These are phyloP conservation scores for Lycophotia porphyrea DNA, from an alignment of 2,888 invertebrate genomes.

Conservation along the genomic window DNA sequence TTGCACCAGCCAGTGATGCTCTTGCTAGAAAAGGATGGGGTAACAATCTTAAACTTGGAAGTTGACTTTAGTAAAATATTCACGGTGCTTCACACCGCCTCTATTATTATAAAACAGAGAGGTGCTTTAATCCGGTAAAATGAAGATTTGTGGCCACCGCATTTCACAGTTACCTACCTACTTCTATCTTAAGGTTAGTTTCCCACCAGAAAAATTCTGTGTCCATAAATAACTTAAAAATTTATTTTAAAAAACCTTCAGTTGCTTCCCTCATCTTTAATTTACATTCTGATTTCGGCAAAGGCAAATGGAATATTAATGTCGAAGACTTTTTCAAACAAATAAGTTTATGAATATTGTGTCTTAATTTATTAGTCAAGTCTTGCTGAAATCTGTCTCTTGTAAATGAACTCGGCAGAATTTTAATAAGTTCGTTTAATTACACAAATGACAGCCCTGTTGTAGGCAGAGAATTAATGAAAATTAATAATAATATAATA, in stretches of 20 bases:
- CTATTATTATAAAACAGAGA: constrained; percentile 79
- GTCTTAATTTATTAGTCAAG: constrained; percentile 55
- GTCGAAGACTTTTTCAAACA: constrained; percentile 61
- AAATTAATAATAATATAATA: too few relatives aligned
- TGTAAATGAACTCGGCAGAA: constrained; percentile 68
- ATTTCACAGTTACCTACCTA: constrained; percentile 6
- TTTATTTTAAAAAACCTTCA: background rate
- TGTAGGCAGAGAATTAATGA: constrained; percentile 14
- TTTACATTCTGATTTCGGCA: constrained; percentile 25
- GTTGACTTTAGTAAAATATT: constrained; percentile 75
- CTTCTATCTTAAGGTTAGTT: constrained; percentile 29
- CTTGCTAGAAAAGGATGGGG: constrained; percentile 44
- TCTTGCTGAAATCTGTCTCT: constrained; percentile 72
- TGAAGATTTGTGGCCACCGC: constrained; percentile 81
- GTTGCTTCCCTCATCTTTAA: constrained; percentile 33
- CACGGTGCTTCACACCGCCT: constrained; percentile 74
- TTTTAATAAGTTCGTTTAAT: constrained; percentile 45
- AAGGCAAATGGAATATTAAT: constrained; percentile 46
- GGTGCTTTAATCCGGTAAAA: constrained; percentile 83
- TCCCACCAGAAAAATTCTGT: constrained; percentile 12
- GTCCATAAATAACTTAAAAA: background rate
- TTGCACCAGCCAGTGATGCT: constrained; percentile 24
- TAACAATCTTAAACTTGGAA: constrained; percentile 65
- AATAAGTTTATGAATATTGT: constrained; percentile 60
- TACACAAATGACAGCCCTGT: constrained; percentile 32